Evolutionary conservation across 1,140 invertebrate genomes (phyloP), one percentile per base, ranked within the genome.

Genomic region (Steinernema feltiae): DNA sequence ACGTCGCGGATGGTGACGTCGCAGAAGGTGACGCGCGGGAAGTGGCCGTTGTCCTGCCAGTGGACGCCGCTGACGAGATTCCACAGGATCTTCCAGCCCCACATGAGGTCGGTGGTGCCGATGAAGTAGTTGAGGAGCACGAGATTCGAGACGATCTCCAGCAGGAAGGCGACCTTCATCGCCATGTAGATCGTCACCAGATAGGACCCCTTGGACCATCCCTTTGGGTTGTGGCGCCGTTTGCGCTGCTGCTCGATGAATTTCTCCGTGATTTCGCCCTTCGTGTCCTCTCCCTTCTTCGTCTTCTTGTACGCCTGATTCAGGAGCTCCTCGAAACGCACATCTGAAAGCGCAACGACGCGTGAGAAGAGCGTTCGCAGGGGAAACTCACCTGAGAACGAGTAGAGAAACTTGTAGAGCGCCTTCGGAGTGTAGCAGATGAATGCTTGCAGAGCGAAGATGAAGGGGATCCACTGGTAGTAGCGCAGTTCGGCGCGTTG

Each of bases 361-460:
- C n/a, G n/a, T n/a, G n/a, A n/a, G n/a, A n/a, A n/a, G n/a, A n/a
- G n/a, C n/a, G n/a, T n/a, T n/a, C n/a, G n/a, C n/a, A n/a, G n/a
- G n/a, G n/a, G n/a, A n/a, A n/a, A 63, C 46, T 24, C 53, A 80
- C 79, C 79, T 30, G 78, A 78, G 32, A 41, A 70, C 53, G 78
- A 82, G 53, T 85, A 85, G 18, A 86, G 77, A 21, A 78, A 46
- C 31, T 85, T 74, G 89, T 89, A 90, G 31, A 89, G 76, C 15
- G 86, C 87, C 18, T 88, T 84, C 3, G 89, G 88, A 21, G 87
- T 76, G 76, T 89, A 89, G 83, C 89, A 90, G 29, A 87, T 70
- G 70, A 89, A 91, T 1, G 90, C 88, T 82, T 88, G 86, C 21
- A 88, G 76, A 30, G 87, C 86, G 24, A 89, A 74, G 69, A 89